Conservation (phyloP, 2,113 vertebrate genomes). For the Tinamus guttatus region DNA sequence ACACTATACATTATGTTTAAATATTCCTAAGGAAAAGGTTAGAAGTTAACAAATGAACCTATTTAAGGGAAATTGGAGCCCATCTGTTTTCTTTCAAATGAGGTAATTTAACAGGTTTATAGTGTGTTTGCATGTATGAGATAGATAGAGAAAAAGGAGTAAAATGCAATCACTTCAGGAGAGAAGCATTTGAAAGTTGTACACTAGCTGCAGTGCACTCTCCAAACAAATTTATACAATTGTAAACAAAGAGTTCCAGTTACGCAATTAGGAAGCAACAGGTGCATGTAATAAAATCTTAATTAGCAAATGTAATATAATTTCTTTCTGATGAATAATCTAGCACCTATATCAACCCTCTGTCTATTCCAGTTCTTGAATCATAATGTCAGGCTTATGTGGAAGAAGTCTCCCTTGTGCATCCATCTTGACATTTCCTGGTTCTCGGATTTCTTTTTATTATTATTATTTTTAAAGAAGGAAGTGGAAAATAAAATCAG, state of each 20-base stretch:
- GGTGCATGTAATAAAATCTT: conserved; percentile 46
- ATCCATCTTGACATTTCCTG: not conserved
- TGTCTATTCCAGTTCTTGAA: not conserved
- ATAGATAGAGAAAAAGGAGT: not conserved
- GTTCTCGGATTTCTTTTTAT: not conserved
- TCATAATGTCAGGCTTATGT: not conserved
- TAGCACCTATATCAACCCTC: conserved; percentile 8
- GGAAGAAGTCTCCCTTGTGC: not conserved
- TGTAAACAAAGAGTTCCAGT: conserved; percentile 40
- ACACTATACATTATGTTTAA: not conserved
- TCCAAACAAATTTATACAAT: conserved; percentile 15
- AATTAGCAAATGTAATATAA: conserved; percentile 40
- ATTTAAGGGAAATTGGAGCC: conserved; percentile 13
- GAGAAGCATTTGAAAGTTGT: not conserved
- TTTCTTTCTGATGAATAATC: conserved; percentile 48
- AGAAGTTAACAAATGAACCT: conserved; percentile 43
- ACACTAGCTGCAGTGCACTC: not conserved
- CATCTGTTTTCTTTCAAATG: conserved; percentile 2
- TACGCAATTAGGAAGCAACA: conserved; percentile 54
- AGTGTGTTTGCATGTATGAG: not conserved
- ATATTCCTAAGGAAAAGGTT: conserved; percentile 10
- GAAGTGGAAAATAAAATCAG: not conserved
- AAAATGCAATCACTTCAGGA: conserved; percentile 35
- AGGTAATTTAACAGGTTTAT: not conserved
- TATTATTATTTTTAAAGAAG: not conserved